Base-by-base conservation (phyloP, 2,888 invertebrate genomes). In the Sminthurides aquaticus region DNA sequence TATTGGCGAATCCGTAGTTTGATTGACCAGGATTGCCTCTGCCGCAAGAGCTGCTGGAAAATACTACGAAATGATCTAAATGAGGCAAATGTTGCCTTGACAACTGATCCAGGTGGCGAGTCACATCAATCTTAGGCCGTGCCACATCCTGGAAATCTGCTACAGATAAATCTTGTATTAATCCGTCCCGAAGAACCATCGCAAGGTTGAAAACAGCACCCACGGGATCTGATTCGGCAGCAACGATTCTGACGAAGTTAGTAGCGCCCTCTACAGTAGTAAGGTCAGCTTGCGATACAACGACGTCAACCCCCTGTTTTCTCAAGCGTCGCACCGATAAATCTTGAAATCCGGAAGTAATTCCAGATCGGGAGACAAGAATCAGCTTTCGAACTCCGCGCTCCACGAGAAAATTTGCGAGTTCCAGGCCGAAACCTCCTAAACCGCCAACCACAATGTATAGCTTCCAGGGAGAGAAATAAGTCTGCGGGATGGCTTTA, bases 381-480 rank as follows among this genome's bases (percentile, higher is more conserved):
- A 94, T 83, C 15, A 95, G 75, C 70, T 88, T 87, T 72, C 81
- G 84, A 0, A 88, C 92, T 0, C 93, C 94, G 69, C 94, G 83
- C 60, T 89, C 78, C 58, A 92, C 84, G 75, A 97, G 80, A 91
- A 91, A 93, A 75, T 91, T 88, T 0, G 87, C 86, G 57, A 95
- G 78, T 78, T 96, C 95, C 57, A 96, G 80, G 3, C 95, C 96
- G 76, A 96, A 91, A 80, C n/a, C n/a, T n/a, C n/a, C n/a, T n/a
- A n/a, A n/a, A n/a, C n/a, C n/a, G n/a, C n/a, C n/a, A n/a, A n/a
- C 78, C 66, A 84, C 79, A 49, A 84, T 76, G 76, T 82, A 83
- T 5, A 78, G 75, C 69, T 80, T 80, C 28, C 79, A 69, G 1
- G 82, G 80, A 64, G 81, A 86, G 69, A 85, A 85, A 52, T 80